Evolutionary conservation across 2,888 invertebrate genomes (phyloP).

Genomic region (Meiosimyza decipiens): DNA sequence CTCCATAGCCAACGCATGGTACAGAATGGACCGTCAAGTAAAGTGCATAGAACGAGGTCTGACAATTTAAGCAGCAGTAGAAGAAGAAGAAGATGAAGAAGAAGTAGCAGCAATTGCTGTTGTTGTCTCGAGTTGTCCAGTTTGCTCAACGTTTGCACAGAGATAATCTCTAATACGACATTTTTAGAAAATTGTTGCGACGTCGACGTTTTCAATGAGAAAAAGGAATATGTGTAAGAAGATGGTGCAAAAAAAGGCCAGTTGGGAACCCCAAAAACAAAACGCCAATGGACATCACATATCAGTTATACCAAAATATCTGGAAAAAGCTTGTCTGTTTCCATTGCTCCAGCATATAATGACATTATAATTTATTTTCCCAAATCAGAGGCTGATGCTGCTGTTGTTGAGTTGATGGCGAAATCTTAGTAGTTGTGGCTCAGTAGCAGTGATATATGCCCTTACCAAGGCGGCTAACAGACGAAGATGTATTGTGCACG

Average conservation of each 20-base stretch:
- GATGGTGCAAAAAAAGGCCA: constrained; percentile 29
- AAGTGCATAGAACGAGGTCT: no score
- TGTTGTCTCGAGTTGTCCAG: constrained; percentile 26
- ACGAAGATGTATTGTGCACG: constrained; percentile 17
- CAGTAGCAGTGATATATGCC: background rate
- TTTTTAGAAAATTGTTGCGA: constrained; percentile 61
- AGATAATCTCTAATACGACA: constrained; percentile 64
- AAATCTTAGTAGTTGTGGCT: background rate
- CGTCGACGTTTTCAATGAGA: constrained; percentile 34
- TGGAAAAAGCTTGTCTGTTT: no score
- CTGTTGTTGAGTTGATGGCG: no score
- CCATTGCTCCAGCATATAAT: constrained; percentile 54
- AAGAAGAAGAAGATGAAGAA: background rate
- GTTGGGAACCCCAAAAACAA: constrained; percentile 35
- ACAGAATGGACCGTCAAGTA: background rate
- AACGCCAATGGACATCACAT: constrained; percentile 29
- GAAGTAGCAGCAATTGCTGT: constrained; percentile 3
- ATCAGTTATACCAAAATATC: no score
- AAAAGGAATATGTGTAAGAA: constrained; percentile 45
- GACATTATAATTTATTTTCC: constrained; percentile 64
- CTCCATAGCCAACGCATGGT: background rate
- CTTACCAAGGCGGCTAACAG: background rate
- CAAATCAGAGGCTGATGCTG: constrained; percentile 49
- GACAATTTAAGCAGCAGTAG: background rate
- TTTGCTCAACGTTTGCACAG: constrained; percentile 53